A percentile compares a stretch with the other conserved stretches of the same genome.
Evolutionary conservation across 2,888 invertebrate genomes (phyloP).

Genomic region (Nomada fucata): DNA sequence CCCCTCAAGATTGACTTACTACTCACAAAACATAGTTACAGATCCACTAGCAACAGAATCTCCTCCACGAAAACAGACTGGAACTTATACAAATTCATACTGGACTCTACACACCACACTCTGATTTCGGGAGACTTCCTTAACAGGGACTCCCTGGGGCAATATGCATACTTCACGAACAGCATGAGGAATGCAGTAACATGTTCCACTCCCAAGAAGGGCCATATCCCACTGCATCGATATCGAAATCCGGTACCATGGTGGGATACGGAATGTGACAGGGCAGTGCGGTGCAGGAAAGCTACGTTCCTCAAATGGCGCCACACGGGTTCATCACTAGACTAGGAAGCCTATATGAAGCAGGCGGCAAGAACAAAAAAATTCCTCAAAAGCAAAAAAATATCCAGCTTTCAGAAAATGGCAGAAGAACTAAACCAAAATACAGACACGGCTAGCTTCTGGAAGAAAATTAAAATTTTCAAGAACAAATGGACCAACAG

Average conservation of each 20-base stretch:
- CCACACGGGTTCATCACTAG: neutral
- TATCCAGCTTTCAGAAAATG: too few species aligned
- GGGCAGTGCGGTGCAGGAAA: neutral
- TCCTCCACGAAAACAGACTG: too few species aligned
- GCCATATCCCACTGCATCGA: neutral
- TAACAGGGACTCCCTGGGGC: too few species aligned
- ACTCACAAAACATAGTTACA: too few species aligned
- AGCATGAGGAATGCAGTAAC: too few species aligned
- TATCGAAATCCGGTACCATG: slow-evolving; percentile 17
- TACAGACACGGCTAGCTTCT: neutral
- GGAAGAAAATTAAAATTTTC: slow-evolving; percentile 17
- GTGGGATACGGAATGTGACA: slow-evolving; percentile 19
- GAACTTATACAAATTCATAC: too few species aligned
- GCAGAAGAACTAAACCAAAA: neutral
- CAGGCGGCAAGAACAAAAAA: neutral
- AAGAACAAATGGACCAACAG: slow-evolving; percentile 2
- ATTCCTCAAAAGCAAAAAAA: neutral
- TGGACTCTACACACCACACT: too few species aligned
- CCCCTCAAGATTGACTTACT: too few species aligned
- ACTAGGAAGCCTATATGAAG: neutral
- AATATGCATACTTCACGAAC: too few species aligned
- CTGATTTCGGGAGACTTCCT: too few species aligned
- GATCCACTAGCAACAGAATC: too few species aligned
- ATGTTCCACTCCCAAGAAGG: too few species aligned
- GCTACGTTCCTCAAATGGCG: neutral